Percentiles rank a stretch among this genome's conserved stretches.
Evolutionary conservation across 2,113 vertebrate genomes (phyloP).

Genomic region (human (Homo sapiens)): DNA sequence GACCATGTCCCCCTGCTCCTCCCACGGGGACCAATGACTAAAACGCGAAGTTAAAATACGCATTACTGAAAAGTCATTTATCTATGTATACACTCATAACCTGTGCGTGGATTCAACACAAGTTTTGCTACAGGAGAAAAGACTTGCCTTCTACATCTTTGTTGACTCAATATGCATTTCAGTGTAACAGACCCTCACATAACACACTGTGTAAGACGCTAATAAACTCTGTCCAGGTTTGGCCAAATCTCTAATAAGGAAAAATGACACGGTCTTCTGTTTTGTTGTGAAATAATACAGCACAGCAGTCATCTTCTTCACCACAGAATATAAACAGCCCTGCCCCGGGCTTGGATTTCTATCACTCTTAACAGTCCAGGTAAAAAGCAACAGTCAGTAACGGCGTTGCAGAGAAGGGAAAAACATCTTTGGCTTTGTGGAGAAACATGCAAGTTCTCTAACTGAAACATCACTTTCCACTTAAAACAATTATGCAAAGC

Average conservation of each 20-base stretch:
- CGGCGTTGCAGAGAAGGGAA: background rate
- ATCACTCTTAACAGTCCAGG: background rate
- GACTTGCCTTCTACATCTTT: background rate
- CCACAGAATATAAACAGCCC: background rate
- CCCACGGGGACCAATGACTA: background rate
- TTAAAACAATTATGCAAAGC: background rate
- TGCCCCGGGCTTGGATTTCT: background rate
- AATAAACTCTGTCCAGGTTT: background rate
- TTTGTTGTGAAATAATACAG: background rate
- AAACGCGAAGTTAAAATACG: fast-evolving
- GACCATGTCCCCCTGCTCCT: fast-evolving
- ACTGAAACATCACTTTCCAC: background rate
- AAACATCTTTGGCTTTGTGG: fast-evolving
- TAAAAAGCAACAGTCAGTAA: background rate
- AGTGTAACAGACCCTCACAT: background rate
- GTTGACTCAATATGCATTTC: fast-evolving
- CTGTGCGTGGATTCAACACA: fast-evolving
- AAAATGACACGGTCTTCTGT: fast-evolving
- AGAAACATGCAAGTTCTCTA: background rate
- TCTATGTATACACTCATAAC: fast-evolving
- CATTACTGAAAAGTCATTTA: fast-evolving
- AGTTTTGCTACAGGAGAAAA: background rate
- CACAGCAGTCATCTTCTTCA: background rate
- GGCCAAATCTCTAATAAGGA: background rate
- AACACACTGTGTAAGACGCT: background rate